Base-by-base conservation (phyloP, 2,113 vertebrate genomes). In the Sander vitreus region DNA sequence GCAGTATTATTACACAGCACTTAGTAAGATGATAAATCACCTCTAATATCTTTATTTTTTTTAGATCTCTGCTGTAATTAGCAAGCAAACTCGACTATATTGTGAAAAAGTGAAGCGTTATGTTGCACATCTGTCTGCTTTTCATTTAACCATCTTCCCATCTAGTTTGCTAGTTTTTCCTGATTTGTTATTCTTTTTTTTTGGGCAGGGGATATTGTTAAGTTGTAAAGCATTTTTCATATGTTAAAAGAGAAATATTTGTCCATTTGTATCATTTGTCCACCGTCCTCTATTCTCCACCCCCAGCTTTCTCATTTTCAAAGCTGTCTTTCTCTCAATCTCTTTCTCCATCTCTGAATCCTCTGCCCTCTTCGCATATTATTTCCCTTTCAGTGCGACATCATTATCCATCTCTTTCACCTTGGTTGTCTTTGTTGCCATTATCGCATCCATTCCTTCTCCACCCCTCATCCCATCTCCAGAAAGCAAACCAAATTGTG, bases 391-490 rank as follows among this genome's bases (percentile, higher is more conserved):
- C 77, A 48, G 39, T 33, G 74, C 73, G 25, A 84, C 78, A 89
- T 91, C 82, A 83, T 84, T 84, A 87, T 88, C 86, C 73, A 83
- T 91, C 89, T 89, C 84, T 75, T 69, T 87, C 84, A 84, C 87
- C 87, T 87, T 75, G 77, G 65, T 72, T 73, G 89, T 79, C 84
- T 64, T 30, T 0, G 43, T 70, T 12, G 75, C 76, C 77, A 82
- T 88, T 45, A 84, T 80, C 62, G 12, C 72, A 83, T 68, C 70
- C 67, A 71, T 87, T 63, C 36, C 47, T 59, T 78, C 73, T 57
- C 51, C 59, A 73, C 50, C 69, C 72, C 57, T 85, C 83, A 78
- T 85, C 80, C 30, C 39, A 69, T 79, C 36, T 13, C 6, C 18
- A 74, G 62, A 54, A 63, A 88, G 14, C 48, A 51, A 47, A 27